A percentile compares a stretch with the other conserved stretches of the same genome.
phyloP scores from a whole-genome alignment of 2,113 vertebrate genomes.

The Melanotaenia duboulayi region DNA sequence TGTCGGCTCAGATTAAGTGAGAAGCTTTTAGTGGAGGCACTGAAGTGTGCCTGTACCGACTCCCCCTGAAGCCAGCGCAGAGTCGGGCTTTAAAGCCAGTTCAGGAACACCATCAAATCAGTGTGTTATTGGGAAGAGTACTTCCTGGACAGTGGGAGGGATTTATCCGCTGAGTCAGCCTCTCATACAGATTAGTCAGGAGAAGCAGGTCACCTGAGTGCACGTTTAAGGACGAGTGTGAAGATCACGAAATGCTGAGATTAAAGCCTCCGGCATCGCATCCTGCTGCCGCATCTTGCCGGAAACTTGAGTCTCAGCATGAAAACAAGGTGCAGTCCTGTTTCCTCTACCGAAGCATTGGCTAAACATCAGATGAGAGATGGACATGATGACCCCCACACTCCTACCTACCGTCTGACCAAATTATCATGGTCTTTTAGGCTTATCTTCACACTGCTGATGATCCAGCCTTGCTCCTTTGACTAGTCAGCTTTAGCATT shows the following conservation, averaged over 20 bases:
- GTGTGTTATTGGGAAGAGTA: conserved; percentile 43
- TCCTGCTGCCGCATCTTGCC: not conserved
- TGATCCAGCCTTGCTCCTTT: too few relatives aligned
- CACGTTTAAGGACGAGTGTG: conserved; percentile 56
- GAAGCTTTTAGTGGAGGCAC: conserved; percentile 29
- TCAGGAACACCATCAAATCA: conserved; percentile 40
- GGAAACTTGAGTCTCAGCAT: too few relatives aligned
- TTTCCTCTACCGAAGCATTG: not conserved
- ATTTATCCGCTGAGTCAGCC: conserved; percentile 65
- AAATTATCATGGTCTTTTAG: not conserved
- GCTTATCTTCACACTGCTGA: too few relatives aligned
- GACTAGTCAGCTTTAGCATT: too few relatives aligned
- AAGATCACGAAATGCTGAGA: conserved; percentile 17
- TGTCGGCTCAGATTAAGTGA: conserved; percentile 2
- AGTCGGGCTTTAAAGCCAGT: conserved; percentile 6
- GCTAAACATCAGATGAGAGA: too few relatives aligned
- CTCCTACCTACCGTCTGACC: not conserved
- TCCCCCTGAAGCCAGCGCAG: conserved; percentile 16
- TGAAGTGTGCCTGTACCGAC: conserved; percentile 22
- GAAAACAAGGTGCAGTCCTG: not conserved
- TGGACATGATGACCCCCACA: not conserved
- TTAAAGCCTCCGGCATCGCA: conserved; percentile 23
- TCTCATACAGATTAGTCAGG: conserved; percentile 58
- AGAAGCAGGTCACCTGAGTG: conserved; percentile 35
- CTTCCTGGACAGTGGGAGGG: conserved; percentile 34